Conservation (phyloP, 2,888 invertebrate species). For the Netelia fuscicornis region DNA sequence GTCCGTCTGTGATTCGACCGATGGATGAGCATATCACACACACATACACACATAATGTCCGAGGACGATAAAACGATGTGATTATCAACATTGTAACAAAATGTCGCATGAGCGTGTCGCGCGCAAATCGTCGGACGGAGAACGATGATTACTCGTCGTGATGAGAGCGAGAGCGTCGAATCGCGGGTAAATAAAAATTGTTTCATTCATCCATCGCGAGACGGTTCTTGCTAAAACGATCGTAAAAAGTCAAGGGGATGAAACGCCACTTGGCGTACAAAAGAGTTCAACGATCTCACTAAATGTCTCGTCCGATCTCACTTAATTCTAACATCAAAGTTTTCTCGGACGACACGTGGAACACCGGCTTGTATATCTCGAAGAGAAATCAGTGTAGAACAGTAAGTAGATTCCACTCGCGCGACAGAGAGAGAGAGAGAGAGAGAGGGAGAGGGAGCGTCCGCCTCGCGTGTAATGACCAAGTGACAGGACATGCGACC, state of each 20-base stretch:
- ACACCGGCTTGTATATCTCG: background rate
- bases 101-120: slow-evolving; percentile 3
- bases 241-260: slow-evolving; percentile 33
- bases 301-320: slow-evolving; percentile 26
- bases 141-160: slow-evolving; percentile 21
- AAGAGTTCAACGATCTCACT: slow-evolving; percentile 49
- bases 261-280: slow-evolving; percentile 49
- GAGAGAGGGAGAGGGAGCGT: background rate
- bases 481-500: background rate
- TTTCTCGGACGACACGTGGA: background rate
- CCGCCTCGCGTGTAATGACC: background rate
- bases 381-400: slow-evolving; percentile 19
- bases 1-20: slow-evolving; percentile 25
- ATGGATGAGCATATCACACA: slow-evolving; percentile 36
- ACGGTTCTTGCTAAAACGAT: slow-evolving; percentile 24
- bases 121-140: background rate
- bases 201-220: slow-evolving; percentile 46
- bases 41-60: slow-evolving; percentile 24
- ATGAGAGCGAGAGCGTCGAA: slow-evolving; percentile 1
- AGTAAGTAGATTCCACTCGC: background rate
- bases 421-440: background rate
- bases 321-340: slow-evolving; percentile 8
- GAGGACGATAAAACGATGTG: slow-evolving; percentile 15
- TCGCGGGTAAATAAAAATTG: slow-evolving; percentile 35
- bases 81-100: slow-evolving; percentile 49